Evolutionary conservation across 2,113 vertebrate species (phyloP), one percentile per base, ranked within the genome.

Genomic region (Sebastes fasciatus): DNA sequence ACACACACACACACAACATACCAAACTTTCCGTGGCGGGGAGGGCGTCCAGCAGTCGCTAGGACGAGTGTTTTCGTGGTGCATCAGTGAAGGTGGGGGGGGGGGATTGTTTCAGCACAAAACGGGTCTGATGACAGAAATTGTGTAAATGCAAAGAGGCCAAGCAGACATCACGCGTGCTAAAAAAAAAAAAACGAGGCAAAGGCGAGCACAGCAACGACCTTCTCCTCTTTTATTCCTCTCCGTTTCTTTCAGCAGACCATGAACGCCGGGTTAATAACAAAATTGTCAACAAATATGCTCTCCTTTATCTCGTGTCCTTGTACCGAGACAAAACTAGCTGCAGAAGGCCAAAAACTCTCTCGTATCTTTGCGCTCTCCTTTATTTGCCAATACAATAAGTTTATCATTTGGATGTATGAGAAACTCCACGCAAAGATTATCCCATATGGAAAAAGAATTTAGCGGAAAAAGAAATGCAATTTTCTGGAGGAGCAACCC

Each of bases 101-200:
- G 3, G 45, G 14, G 55, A 11, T 57, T 12, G 6, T 63, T 13
- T 62, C 52, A 16, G 6, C 64, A 23, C 64, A 23, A 55, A 61
- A 51, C n/a, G 5, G 45, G 12, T 2, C 61, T 52, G 14, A 55
- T 11, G 19, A 9, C 51, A 66, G 11, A 74, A 77, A 51, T n/a
- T 34, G 8, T 48, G 55, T 45, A 60, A 46, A 76, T 61, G 64
- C 54, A 63, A 74, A 85, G 65, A 76, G 57, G 67, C 21, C 40
- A 14, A 55, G 79, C 46, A 66, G 80, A 77, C 82, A 73, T 40
- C 54, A 60, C 48, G 84, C 66, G 90, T 86, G 79, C 85, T 76
- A 70, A 83, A 83, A 54, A 75, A 34, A 3, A 34, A 34, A 34
- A 34, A 72, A 69, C 67, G 48, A 75, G 26, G n/a, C 64, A 75